Base-by-base conservation (phyloP, 2,797 vertebrate species). In the Ataeniobius toweri region DNA sequence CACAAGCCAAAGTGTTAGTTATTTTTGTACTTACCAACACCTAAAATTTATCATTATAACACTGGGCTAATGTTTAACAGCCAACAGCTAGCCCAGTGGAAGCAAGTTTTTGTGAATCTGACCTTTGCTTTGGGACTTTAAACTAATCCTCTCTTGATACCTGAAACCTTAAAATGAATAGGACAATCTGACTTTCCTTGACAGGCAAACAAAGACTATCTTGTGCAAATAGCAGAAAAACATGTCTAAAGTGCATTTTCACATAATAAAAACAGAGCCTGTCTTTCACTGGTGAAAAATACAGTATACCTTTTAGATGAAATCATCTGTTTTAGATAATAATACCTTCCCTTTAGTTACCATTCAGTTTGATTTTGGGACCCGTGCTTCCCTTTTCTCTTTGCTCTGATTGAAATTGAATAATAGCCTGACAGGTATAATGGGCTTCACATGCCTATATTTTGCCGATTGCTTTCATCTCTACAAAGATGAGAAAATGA, bases 171-270 rank as follows among this genome's bases (percentile, higher is more conserved):
- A n/a, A 65, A 69, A 68, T 31, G 10, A 22, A 53, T 2, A 16
- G 53, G 5, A 51, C n/a, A 14, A 65, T 55, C 56, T 71, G 65
- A 55, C 18, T 53, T 63, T 6, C 28, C 0, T 26, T 39, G 10
- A 80, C n/a, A 0, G n/a, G 31, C 28, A 41, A 74, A 86, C 87
- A 89, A 80, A 86, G 71, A 63, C 48, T 70, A 18, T 50, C 12
- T 80, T 90, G 71, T 88, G 14, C 39, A 22, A 74, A 51, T 1
- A 0, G 1, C 2, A n/a, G 13, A 26, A 55, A 67, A 55, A 67
- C 51, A 79, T 16, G 4, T 1, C 8, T 8, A 56, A 56, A 24
- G 55, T 56, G 20, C 22, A 24, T 24, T n/a, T 56, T 56, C 24
- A 22, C 22, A 24, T 1, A 22, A 56, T 56, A 56, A 56, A 24